Evolutionary conservation across 2,113 vertebrate genomes (phyloP).

Genomic region (Xyrauchen texanus): DNA sequence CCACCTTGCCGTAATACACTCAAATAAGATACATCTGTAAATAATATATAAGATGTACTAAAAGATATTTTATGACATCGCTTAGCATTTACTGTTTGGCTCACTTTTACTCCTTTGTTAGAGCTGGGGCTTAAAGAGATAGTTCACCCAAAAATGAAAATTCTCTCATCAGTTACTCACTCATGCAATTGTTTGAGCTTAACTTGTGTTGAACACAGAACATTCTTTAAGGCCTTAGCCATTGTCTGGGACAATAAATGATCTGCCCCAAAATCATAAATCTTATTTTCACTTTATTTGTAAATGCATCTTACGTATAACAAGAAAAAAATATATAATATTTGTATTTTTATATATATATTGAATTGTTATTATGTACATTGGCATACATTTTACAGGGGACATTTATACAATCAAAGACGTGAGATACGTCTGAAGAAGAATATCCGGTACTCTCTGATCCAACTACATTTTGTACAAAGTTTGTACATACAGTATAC

Average conservation of each 20-base stretch:
- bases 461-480: constrained; percentile 75
- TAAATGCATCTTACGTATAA: constrained; percentile 92
- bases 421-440: constrained; percentile 81
- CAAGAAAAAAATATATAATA: constrained; percentile 81
- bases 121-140: too few relatives aligned
- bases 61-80: too few relatives aligned
- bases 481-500: constrained; percentile 73
- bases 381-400: constrained; percentile 66
- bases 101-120: too few relatives aligned
- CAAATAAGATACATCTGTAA: too few relatives aligned
- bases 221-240: too few relatives aligned
- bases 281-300: constrained; percentile 83
- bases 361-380: constrained; percentile 73
- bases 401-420: constrained; percentile 69
- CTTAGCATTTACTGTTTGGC: too few relatives aligned
- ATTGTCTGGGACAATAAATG: neutral
- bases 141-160: too few relatives aligned
- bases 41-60: too few relatives aligned
- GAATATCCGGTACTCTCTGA: constrained; percentile 76
- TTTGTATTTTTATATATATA: constrained; percentile 64
- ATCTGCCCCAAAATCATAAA: neutral
- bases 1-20: too few relatives aligned
- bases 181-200: too few relatives aligned
- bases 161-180: too few relatives aligned
- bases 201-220: too few relatives aligned